A percentile compares a stretch with the other conserved stretches of the same genome.
Conservation (phyloP, 2,888 invertebrate genomes). For the Acronicta alni region DNA sequence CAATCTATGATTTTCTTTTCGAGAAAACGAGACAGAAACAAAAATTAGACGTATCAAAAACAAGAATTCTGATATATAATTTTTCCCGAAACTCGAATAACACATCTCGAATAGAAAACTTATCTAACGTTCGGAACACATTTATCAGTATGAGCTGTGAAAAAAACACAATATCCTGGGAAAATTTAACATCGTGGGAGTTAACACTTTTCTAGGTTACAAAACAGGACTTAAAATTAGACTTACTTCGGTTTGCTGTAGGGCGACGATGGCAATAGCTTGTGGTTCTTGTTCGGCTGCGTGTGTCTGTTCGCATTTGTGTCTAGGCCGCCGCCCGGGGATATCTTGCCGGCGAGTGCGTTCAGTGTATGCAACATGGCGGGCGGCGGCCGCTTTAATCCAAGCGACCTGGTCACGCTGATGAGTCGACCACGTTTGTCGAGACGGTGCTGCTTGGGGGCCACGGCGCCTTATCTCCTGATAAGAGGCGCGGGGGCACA, state of each 20-base stretch:
- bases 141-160: not conserved
- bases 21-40: conserved; percentile 19
- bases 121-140: too few species aligned
- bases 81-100: too few species aligned
- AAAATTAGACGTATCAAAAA: not conserved
- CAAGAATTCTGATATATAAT: not conserved
- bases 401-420: conserved; percentile 86
- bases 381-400: conserved; percentile 90
- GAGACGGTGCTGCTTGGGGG: conserved; percentile 74
- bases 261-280: conserved; percentile 82
- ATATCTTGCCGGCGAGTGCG: conserved; percentile 96
- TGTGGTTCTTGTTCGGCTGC: conserved; percentile 87
- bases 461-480: conserved; percentile 86
- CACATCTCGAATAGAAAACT: too few species aligned
- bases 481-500: conserved; percentile 88
- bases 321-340: conserved; percentile 93
- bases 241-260: conserved; percentile 89
- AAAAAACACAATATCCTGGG: conserved; percentile 13
- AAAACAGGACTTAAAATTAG: conserved; percentile 27
- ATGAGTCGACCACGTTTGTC: conserved; percentile 79
- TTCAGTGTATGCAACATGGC: conserved; percentile 96
- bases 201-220: conserved; percentile 10
- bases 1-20: conserved; percentile 5
- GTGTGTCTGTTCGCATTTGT: conserved; percentile 91
- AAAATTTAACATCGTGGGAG: not conserved